Conservation (phyloP, 1,140 invertebrate species). For the Papilio polyxenes region DNA sequence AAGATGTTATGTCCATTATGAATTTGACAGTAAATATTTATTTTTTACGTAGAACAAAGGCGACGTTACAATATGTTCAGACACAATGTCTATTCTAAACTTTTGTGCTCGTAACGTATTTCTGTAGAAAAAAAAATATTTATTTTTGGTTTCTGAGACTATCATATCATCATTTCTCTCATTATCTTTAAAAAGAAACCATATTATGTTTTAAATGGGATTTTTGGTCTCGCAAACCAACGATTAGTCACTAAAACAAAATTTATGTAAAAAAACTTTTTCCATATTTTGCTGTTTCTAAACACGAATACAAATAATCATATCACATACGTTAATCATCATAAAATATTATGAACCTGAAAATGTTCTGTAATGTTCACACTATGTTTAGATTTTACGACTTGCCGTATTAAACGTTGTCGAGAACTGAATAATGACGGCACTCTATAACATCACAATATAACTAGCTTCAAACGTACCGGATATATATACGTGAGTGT, state of each 20-base stretch:
- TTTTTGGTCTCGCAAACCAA: too few species aligned
- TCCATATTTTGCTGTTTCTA: not conserved
- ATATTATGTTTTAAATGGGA: too few species aligned
- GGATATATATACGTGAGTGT: too few species aligned
- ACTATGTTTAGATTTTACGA: slow-evolving; percentile 20
- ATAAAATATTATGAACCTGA: slow-evolving; percentile 20
- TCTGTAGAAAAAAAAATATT: too few species aligned
- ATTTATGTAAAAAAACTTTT: not conserved
- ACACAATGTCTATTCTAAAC: not conserved
- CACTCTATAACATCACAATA: not conserved
- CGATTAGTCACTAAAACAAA: too few species aligned
- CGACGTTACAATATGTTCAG: not conserved
- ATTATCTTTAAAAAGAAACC: too few species aligned
- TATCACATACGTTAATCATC: slow-evolving; percentile 26
- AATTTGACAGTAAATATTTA: not conserved
- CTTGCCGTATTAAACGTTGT: slow-evolving; percentile 1
- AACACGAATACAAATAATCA: not conserved
- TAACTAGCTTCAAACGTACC: not conserved
- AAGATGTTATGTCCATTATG: not conserved
- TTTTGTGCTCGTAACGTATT: not conserved
- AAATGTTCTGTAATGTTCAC: slow-evolving; percentile 16
- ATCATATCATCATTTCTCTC: too few species aligned
- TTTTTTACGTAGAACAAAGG: not conserved
- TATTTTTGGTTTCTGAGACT: too few species aligned
- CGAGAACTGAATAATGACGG: not conserved